Base-by-base conservation (phyloP, 1,140 invertebrate genomes). In the Antheraea mylitta region DNA sequence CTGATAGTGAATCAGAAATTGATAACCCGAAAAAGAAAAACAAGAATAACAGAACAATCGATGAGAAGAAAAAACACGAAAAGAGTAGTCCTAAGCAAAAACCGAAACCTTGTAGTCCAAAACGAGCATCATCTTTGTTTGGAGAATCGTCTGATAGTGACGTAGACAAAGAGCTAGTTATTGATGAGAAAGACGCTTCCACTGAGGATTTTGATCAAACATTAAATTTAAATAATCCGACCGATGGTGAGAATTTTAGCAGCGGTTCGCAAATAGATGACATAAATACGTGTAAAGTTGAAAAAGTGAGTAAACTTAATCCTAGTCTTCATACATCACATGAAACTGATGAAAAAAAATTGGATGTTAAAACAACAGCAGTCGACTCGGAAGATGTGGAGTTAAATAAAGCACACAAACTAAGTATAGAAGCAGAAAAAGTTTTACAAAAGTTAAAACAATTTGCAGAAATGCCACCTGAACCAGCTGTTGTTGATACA, bases 391-490 rank as follows among this genome's bases (percentile, higher is more conserved):
- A 76, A 19, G 60, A 70, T 48, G 72, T 69, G 16, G 82, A 86
- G 72, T 73, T 86, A 5, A 79, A 79, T 53, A 87, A 91, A 79
- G 89, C 84, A 38, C 67, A 83, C 69, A 83, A 89, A 76, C 76
- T 90, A 66, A 91, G 86, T 71, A 74, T 80, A 66, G 90, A 90
- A 76, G 89, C 88, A 60, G 88, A 89, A 58, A 83, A 87, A 74
- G 81, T 89, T 10, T 76, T 88, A 68, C 72, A 82, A 76, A 72
- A 80, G 68, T 70, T 90, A 38, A 80, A 85, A 78, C 73, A 79
- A 63, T 89, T 89, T 75, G 76, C 85, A 45, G 83, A 88, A 80
- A 67, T 77, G 38, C 81, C 83, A 61, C 79, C 74, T 10, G 80
- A 83, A 68, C 77, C 81, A 22, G 65, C 70, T 58, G n/a, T 74